These are phyloP conservation scores for Porites lobata DNA, from an alignment of 92 coral and sea anemone species.

Conservation along the genomic window DNA sequence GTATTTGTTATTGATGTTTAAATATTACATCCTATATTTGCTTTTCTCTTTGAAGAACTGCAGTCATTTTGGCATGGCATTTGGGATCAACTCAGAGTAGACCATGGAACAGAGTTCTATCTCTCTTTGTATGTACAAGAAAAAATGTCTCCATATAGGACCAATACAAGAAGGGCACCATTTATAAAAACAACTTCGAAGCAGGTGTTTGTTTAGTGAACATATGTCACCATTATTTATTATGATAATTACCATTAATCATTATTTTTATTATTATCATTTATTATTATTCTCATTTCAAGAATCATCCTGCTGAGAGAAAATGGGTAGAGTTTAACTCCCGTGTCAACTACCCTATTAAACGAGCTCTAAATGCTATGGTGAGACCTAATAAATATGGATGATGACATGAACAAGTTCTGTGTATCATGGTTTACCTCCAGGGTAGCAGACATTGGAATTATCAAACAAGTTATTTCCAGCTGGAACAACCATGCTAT, in stretches of 20 bases:
- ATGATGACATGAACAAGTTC: no score
- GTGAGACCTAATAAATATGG: no score
- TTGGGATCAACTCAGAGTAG: slow-evolving; percentile 78
- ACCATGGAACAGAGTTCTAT: slow-evolving; percentile 76
- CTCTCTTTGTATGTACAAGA: slow-evolving; percentile 37
- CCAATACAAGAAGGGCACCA: neutral
- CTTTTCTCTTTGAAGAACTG: neutral
- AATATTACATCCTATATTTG: neutral
- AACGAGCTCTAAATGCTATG: neutral
- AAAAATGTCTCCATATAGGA: slow-evolving; percentile 2
- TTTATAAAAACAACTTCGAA: slow-evolving; percentile 67
- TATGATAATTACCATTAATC: no score
- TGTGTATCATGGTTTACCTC: slow-evolving; percentile 28
- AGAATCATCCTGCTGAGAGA: slow-evolving; percentile 71
- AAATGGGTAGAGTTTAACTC: slow-evolving; percentile 67
- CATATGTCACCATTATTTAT: neutral
- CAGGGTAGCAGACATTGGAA: slow-evolving; percentile 48
- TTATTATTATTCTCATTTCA: neutral
- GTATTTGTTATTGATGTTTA: no score
- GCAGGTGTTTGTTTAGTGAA: slow-evolving; percentile 53
- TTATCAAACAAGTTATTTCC: slow-evolving; percentile 38
- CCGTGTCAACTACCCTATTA: slow-evolving; percentile 61
- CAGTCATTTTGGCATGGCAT: slow-evolving; percentile 45
- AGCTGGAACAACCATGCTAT: slow-evolving; percentile 69
- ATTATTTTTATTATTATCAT: no score